Percentiles rank a stretch among this genome's conserved stretches.
These are phyloP conservation scores for Ypsolopha scabrella DNA, from an alignment of 2,888 invertebrate species.

Conservation along the genomic window DNA sequence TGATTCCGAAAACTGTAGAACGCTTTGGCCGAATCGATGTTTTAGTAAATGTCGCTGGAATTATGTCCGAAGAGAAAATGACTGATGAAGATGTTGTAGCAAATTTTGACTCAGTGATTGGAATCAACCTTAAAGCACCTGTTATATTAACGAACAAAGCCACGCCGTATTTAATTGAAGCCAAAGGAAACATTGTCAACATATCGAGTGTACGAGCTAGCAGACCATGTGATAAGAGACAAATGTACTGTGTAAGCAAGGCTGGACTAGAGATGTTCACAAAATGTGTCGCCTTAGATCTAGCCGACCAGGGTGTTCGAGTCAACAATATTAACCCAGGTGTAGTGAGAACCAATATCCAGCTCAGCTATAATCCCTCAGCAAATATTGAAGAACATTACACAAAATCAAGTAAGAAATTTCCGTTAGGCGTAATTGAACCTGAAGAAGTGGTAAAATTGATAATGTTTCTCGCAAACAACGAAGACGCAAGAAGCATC, in stretches of 20 bases:
- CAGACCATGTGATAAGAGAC: neutral
- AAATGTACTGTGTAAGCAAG: slow-evolving; percentile 1
- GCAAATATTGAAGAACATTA: neutral
- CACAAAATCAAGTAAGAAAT: neutral
- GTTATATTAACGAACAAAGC: slow-evolving; percentile 1
- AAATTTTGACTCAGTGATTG: neutral
- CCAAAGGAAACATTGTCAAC: slow-evolving; percentile 5
- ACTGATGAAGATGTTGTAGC: neutral
- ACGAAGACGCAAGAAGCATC: slow-evolving; percentile 3
- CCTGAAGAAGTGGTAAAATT: slow-evolving; percentile 15
- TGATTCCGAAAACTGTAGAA: slow-evolving; percentile 2
- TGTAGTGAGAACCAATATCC: neutral
- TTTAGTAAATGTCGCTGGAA: neutral
- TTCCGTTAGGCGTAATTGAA: neutral
- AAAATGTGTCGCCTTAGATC: slow-evolving; percentile 1
- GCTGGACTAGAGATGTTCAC: slow-evolving; percentile 3
- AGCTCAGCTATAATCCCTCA: neutral
- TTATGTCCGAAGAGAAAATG: neutral
- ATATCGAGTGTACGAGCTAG: neutral
- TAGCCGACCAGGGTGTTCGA: neutral
- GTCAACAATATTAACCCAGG: slow-evolving; percentile 2
- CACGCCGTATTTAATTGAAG: slow-evolving; percentile 1
- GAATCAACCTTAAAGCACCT: neutral
- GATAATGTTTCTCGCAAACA: slow-evolving; percentile 14
- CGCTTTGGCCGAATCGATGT: slow-evolving; percentile 2